A percentile compares a stretch with the other conserved stretches of the same genome.
Conservation (phyloP, 2,113 vertebrate genomes). For the Nesoenas mayeri region DNA sequence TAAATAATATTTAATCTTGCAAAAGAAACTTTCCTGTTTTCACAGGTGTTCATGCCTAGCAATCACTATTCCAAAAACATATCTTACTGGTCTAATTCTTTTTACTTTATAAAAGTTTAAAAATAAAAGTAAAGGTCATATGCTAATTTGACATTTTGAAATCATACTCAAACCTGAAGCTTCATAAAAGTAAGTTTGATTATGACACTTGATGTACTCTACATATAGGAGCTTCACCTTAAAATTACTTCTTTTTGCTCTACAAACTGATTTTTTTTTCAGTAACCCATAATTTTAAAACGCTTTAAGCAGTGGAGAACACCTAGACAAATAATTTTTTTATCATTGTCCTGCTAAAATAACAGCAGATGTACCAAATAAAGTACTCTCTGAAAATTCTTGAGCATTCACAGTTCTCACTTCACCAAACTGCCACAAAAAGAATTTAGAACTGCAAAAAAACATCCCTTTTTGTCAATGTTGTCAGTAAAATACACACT, state of each 20-base stretch:
- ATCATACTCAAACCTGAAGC: constrained; percentile 63
- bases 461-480: neutral
- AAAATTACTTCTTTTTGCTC: neutral
- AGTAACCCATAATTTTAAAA: neutral
- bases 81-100: constrained; percentile 15
- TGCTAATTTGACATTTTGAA: constrained; percentile 76
- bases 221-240: neutral
- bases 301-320: neutral
- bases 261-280: neutral
- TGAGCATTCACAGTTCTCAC: neutral
- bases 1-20: neutral
- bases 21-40: neutral
- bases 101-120: constrained; percentile 51
- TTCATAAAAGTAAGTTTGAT: constrained; percentile 62
- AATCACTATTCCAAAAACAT: constrained; percentile 54
- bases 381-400: neutral
- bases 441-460: neutral
- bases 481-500: neutral
- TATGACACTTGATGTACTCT: constrained; percentile 51
- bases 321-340: neutral
- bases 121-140: constrained; percentile 74
- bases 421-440: neutral
- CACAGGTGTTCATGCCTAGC: neutral
- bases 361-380: neutral
- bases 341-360: neutral